Evolutionary conservation across 2,888 invertebrate species (phyloP).

Genomic region (Melanargia galathea): DNA sequence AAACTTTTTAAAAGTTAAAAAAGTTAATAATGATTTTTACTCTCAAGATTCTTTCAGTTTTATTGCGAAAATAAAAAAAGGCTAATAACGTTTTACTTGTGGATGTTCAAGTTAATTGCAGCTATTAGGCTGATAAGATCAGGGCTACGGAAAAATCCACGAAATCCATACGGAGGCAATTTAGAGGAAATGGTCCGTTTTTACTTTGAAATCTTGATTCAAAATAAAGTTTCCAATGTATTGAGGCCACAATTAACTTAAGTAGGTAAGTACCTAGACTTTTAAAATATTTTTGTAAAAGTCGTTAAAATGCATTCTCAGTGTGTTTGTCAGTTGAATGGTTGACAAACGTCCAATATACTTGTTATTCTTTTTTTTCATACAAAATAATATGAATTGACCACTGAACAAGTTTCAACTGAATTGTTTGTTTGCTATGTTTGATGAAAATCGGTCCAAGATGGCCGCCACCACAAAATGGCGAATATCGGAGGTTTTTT

Average conservation of each 20-base stretch:
- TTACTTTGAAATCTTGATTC: background rate
- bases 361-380: too few species aligned
- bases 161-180: slow-evolving; percentile 10
- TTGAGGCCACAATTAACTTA: background rate
- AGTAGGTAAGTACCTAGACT: background rate
- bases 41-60: too few species aligned
- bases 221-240: background rate
- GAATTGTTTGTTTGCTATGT: too few species aligned
- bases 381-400: too few species aligned
- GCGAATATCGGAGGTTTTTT: too few species aligned
- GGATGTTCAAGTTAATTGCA: slow-evolving; percentile 16
- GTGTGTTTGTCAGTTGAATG: too few species aligned
- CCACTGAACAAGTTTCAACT: too few species aligned
- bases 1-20: background rate
- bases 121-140: slow-evolving; percentile 18
- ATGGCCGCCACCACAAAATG: too few species aligned
- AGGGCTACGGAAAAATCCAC: slow-evolving; percentile 4
- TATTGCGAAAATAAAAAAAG: background rate
- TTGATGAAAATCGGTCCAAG: too few species aligned
- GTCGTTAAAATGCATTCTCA: too few species aligned
- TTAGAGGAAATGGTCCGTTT: background rate
- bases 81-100: background rate
- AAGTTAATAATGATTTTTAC: background rate
- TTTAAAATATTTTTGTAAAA: too few species aligned
- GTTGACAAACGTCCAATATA: too few species aligned